Evolutionary conservation across 2,797 vertebrate species (phyloP).

Genomic region (Chelidonichthys spinosus): DNA sequence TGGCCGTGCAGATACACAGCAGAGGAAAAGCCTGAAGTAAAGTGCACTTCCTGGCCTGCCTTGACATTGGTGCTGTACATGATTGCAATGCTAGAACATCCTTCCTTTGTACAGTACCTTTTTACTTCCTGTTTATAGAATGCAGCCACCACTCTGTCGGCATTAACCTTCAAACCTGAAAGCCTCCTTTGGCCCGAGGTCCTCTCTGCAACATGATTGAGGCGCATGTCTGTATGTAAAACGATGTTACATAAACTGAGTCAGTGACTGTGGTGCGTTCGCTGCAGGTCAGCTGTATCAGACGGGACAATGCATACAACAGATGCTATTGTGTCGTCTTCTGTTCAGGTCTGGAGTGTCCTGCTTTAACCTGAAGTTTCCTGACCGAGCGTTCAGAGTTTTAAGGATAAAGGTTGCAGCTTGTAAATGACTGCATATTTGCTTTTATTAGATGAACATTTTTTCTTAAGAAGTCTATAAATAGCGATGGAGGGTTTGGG

Average conservation of each 20-base stretch:
- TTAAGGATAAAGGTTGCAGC: constrained; percentile 4
- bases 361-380: no score
- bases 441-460: background rate
- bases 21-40: constrained; percentile 65
- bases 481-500: background rate
- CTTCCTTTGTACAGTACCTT: constrained; percentile 67
- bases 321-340: constrained; percentile 7
- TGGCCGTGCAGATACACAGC: constrained; percentile 22
- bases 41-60: constrained; percentile 63
- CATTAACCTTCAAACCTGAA: constrained; percentile 47
- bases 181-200: constrained; percentile 36
- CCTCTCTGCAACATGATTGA: constrained; percentile 29
- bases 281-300: constrained; percentile 26
- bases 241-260: constrained; percentile 63
- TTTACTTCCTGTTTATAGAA: constrained; percentile 69
- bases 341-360: background rate
- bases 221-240: constrained; percentile 35
- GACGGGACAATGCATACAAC: background rate
- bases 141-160: constrained; percentile 10
- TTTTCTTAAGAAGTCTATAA: background rate
- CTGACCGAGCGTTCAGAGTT: background rate
- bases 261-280: constrained; percentile 34
- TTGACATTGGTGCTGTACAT: constrained; percentile 30
- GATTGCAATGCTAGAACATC: constrained; percentile 57
- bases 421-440: constrained; percentile 7